Conservation (phyloP, 2,113 vertebrate species). For the Trochalopteron elliotii region DNA sequence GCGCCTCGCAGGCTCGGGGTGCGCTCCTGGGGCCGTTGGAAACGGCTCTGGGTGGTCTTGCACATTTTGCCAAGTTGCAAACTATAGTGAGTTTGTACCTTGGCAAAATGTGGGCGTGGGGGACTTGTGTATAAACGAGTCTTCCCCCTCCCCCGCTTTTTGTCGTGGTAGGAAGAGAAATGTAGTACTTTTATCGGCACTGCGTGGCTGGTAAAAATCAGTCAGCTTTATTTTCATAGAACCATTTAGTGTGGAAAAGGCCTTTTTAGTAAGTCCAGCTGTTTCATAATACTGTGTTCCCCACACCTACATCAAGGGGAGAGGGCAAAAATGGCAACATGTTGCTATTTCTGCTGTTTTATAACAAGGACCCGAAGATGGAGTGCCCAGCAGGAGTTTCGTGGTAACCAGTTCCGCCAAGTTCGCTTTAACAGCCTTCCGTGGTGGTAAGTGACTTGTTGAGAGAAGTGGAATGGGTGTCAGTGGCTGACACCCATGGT, state of each 20-base stretch:
- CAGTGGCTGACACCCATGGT: rapidly evolving
- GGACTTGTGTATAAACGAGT: neutral
- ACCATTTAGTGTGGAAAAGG: neutral
- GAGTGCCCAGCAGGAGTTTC: rapidly evolving
- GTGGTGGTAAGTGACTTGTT: neutral
- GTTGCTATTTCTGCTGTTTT: neutral
- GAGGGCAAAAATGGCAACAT: rapidly evolving
- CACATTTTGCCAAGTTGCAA: neutral
- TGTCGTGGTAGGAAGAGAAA: neutral
- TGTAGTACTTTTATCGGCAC: rapidly evolving
- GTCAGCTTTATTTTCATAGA: neutral
- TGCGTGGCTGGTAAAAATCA: neutral
- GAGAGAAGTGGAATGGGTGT: neutral
- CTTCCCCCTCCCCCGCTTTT: too few species aligned
- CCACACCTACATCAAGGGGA: neutral
- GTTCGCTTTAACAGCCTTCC: rapidly evolving
- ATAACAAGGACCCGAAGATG: rapidly evolving
- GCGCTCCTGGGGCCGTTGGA: neutral
- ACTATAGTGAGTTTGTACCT: neutral
- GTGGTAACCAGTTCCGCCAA: rapidly evolving
- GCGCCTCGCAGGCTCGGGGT: neutral
- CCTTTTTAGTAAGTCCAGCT: neutral
- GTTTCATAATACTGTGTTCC: rapidly evolving
- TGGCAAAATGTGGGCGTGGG: neutral
- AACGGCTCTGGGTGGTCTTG: rapidly evolving